phyloP scores from a whole-genome alignment of 2,797 vertebrate species.

The Spizella passerina region DNA sequence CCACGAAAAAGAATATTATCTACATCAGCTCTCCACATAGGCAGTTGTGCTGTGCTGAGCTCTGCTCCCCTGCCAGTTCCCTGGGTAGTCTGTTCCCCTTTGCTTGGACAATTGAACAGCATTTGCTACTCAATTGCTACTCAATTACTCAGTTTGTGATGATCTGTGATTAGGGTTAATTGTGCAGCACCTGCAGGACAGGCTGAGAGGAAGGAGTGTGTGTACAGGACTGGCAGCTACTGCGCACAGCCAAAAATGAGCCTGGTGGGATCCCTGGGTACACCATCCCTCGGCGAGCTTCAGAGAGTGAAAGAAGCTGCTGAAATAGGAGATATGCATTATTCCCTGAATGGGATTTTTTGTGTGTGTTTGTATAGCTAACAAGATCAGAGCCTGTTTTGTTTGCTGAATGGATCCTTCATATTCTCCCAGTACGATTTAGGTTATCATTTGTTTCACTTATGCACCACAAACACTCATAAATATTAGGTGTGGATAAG shows the following conservation, averaged over 20 bases:
- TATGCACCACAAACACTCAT: not conserved
- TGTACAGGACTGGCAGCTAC: not conserved
- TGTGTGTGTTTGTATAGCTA: constrained; percentile 14
- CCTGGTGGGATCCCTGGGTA: not conserved
- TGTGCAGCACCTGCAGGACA: not conserved
- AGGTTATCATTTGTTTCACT: not conserved
- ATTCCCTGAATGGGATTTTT: not conserved
- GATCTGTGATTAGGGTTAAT: constrained; percentile 9
- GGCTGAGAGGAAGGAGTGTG: not conserved
- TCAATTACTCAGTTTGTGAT: not conserved
- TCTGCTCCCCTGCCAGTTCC: not conserved
- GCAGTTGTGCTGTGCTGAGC: not conserved
- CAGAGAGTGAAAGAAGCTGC: not conserved
- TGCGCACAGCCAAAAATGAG: not conserved
- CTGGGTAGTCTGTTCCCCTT: not conserved
- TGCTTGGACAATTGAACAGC: constrained; percentile 7
- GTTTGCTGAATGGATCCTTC: constrained; percentile 19
- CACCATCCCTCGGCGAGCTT: not conserved
- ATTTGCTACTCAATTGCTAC: not conserved
- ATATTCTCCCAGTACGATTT: not conserved
- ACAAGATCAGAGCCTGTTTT: constrained; percentile 28
- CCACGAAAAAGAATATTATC: not conserved
- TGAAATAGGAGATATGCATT: not conserved
- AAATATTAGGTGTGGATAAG: not conserved
- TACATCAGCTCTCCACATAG: not conserved